These are phyloP conservation scores for Oryzias sinensis DNA, from an alignment of 2,797 vertebrate species.

Conservation along the genomic window DNA sequence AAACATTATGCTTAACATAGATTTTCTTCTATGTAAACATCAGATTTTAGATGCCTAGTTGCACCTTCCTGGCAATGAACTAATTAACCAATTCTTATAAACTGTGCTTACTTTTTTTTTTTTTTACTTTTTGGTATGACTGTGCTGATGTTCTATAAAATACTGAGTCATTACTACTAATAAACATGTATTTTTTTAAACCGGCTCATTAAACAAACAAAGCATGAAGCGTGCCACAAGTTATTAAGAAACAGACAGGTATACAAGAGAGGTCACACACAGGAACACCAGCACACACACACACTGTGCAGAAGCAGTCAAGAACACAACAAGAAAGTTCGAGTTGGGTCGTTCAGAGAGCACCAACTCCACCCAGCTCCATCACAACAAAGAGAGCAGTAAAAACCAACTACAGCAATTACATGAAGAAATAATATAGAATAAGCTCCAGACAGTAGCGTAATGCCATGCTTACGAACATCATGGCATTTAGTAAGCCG, in stretches of 20 bases:
- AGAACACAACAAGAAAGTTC: conserved; percentile 44
- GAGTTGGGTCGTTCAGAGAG: conserved; percentile 23
- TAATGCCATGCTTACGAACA: conserved; percentile 48
- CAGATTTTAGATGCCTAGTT: too few species aligned
- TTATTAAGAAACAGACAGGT: conserved; percentile 42
- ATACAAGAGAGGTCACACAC: conserved; percentile 19
- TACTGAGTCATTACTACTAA: conserved; percentile 7
- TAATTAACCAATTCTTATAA: too few species aligned
- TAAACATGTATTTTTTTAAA: conserved; percentile 24
- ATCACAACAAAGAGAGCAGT: conserved; percentile 52
- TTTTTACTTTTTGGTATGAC: not conserved
- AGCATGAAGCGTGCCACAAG: conserved; percentile 40
- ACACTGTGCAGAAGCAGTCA: conserved; percentile 46
- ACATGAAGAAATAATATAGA: conserved; percentile 35
- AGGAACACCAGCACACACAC: conserved; percentile 13
- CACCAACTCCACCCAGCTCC: conserved; percentile 29
- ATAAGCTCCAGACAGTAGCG: conserved; percentile 42
- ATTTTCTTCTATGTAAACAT: too few species aligned
- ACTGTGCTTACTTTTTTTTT: too few species aligned
- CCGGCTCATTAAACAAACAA: conserved; percentile 41
- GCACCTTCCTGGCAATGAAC: too few species aligned
- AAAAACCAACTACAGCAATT: conserved; percentile 49
- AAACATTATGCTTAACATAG: too few species aligned
- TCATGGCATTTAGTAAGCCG: conserved; percentile 50
- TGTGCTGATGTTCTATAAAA: conserved; percentile 5